Evolutionary conservation across 1,140 invertebrate species (phyloP).

Genomic region (fruit fly (Drosophila melanogaster)): Release_6_plus_ISO1_MT NT_033779.5:9541501-9542000

Average conservation of each 20-base stretch:
- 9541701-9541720: slow-evolving; percentile 48
- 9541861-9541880: slow-evolving; percentile 16
- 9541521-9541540: slow-evolving; percentile 54
- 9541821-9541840: background rate
- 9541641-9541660: slow-evolving; percentile 70
- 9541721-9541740: slow-evolving; percentile 35
- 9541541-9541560: slow-evolving; percentile 18
- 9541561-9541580: background rate
- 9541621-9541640: slow-evolving; percentile 37
- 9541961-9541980: slow-evolving; percentile 31
- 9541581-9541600: background rate
- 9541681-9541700: slow-evolving; percentile 63
- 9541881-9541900: slow-evolving; percentile 35
- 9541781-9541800: background rate
- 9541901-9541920: slow-evolving; percentile 64
- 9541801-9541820: background rate
- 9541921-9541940: slow-evolving; percentile 58
- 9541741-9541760: background rate
- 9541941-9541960: slow-evolving; percentile 47
- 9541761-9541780: background rate
- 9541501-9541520: slow-evolving; percentile 40
- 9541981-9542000: slow-evolving; percentile 32
- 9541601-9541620: too few species aligned
- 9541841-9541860: slow-evolving; percentile 26
- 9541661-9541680: slow-evolving; percentile 68